A percentile compares a stretch with the other conserved stretches of the same genome.
phyloP scores from a whole-genome alignment of 1,140 invertebrate species.

The Trialeurodes vaporariorum region DNA sequence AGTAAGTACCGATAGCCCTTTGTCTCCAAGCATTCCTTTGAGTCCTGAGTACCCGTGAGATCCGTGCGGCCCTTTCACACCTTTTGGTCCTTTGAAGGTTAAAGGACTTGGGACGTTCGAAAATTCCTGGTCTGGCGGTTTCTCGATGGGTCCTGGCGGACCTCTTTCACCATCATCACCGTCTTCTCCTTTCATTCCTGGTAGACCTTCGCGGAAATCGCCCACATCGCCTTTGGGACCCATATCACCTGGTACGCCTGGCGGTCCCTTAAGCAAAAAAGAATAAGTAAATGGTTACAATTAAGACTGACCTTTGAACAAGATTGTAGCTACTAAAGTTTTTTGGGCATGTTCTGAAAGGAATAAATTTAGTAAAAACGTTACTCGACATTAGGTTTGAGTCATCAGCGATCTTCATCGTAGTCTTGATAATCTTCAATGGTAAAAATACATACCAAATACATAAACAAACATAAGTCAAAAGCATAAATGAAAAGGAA shows the following conservation, averaged over 20 bases:
- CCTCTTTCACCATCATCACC: neutral
- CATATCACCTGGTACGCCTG: slow-evolving; percentile 35
- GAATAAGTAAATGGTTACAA: neutral
- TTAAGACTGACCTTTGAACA: too few relatives aligned
- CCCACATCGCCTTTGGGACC: slow-evolving; percentile 37
- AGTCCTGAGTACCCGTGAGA: neutral
- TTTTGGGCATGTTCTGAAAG: too few relatives aligned
- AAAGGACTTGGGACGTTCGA: neutral
- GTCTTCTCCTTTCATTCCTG: slow-evolving; percentile 3
- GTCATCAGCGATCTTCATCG: too few relatives aligned
- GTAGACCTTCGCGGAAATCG: slow-evolving; percentile 33
- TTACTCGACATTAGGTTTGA: too few relatives aligned
- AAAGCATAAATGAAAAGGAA: too few relatives aligned
- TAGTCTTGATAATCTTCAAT: too few relatives aligned
- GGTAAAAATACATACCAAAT: too few relatives aligned
- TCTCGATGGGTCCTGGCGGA: neutral
- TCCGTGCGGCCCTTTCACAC: neutral
- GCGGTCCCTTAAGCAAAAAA: neutral
- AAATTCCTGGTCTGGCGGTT: neutral
- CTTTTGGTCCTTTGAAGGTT: neutral
- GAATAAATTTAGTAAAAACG: too few relatives aligned
- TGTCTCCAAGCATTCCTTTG: slow-evolving; percentile 1
- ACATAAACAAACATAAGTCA: too few relatives aligned
- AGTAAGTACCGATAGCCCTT: slow-evolving; percentile 12
- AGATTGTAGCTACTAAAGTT: too few relatives aligned